These are phyloP conservation scores for Melipona bicolor DNA, from an alignment of 2,888 invertebrate species.

Conservation along the genomic window DNA sequence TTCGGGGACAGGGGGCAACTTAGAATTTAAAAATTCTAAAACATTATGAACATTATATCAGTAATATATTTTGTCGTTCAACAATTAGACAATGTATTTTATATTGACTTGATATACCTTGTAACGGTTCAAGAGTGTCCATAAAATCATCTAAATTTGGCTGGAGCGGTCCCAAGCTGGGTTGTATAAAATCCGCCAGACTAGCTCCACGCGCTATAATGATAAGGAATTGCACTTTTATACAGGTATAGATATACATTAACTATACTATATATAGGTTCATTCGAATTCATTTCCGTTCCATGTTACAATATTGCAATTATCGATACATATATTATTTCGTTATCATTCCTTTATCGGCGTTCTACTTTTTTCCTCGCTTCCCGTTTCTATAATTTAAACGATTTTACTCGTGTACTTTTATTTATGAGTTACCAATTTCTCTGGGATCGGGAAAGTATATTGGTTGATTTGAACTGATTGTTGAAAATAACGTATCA, in stretches of 20 bases:
- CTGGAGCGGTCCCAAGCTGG: slow-evolving; percentile 97
- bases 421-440: slow-evolving; percentile 88
- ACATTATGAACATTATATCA: slow-evolving; percentile 13
- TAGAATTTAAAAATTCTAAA: slow-evolving; percentile 86
- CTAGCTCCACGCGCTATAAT: slow-evolving; percentile 92
- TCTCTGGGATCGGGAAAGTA: slow-evolving; percentile 98
- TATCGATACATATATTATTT: neutral
- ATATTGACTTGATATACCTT: slow-evolving; percentile 86
- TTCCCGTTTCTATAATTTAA: too few species aligned
- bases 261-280: neutral
- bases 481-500: slow-evolving; percentile 95
- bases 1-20: slow-evolving; percentile 87
- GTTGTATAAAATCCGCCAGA: slow-evolving; percentile 98
- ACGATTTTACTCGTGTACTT: neutral
- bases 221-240: neutral
- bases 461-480: slow-evolving; percentile 93
- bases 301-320: neutral
- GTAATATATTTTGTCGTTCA: neutral
- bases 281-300: neutral
- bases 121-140: slow-evolving; percentile 94
- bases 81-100: neutral
- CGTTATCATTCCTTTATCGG: neutral
- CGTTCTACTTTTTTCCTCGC: neutral
- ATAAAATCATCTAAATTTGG: slow-evolving; percentile 98
- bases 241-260: neutral